Conservation (phyloP, 2,797 vertebrate genomes). For the Acanthurus tractus region DNA sequence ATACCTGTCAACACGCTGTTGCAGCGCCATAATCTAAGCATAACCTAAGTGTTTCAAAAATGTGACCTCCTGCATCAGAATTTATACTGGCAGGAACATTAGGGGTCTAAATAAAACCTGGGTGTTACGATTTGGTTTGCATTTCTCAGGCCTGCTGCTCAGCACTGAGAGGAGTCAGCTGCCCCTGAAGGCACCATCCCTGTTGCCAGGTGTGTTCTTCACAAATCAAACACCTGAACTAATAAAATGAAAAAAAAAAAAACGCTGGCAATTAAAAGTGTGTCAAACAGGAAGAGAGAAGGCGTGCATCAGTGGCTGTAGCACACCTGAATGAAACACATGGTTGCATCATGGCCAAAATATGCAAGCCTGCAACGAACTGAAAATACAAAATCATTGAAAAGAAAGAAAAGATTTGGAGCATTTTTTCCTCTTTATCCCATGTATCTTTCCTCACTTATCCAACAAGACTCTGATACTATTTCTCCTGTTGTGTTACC, state of each 20-base stretch:
- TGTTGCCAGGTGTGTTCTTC: background rate
- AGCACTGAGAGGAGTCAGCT: background rate
- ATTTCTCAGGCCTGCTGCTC: background rate
- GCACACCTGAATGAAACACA: constrained; percentile 62
- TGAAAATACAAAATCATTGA: background rate
- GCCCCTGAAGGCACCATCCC: background rate
- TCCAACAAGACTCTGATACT: background rate
- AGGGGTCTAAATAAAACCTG: background rate
- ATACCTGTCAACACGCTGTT: constrained; percentile 44
- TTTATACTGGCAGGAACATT: constrained; percentile 7
- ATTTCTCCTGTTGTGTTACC: too few species aligned
- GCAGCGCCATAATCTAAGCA: background rate
- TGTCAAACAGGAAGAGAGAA: constrained; percentile 6
- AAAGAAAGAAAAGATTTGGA: background rate
- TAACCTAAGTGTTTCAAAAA: constrained; percentile 32
- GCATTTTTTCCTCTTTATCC: background rate
- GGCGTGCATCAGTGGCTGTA: background rate
- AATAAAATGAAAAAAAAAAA: background rate
- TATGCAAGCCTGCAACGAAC: constrained; percentile 14
- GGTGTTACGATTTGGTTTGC: background rate
- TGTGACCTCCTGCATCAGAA: constrained; percentile 2
- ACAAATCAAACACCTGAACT: constrained; percentile 18
- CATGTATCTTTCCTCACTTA: background rate
- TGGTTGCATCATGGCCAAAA: constrained; percentile 42
- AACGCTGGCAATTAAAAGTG: background rate